Base-by-base conservation (phyloP, 2,797 vertebrate species). In the Caiman crocodilus region DNA sequence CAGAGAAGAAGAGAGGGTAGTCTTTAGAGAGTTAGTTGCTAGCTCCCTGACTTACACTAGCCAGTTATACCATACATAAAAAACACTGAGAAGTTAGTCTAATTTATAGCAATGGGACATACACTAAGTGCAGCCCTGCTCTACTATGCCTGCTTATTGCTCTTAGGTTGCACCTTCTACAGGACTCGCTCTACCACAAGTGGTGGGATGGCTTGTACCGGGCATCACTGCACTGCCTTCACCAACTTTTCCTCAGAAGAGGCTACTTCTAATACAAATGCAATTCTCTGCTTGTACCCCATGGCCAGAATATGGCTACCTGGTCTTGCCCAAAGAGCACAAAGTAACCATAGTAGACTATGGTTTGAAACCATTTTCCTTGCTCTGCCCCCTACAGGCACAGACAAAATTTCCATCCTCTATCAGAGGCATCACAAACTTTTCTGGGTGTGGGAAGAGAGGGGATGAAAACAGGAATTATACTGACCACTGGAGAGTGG, bases 181-280 rank as follows among this genome's bases (percentile, higher is more conserved):
- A 60, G 10, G 8, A 21, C 3, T 56, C 14, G 15, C 23, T 73
- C 28, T 18, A 55, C 35, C 69, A 73, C 14, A 50, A 12, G 23
- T 10, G 23, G 69, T 4, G 21, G 14, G 14, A 25, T 4, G n/a
- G 65, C 16, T 58, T 55, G 14, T 64, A 26, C 13, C 42, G 12
- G 21, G 14, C 18, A 35, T 21, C 69, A 26, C 7, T 73, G 35
- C 35, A 73, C 6, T 26, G 69, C 14, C 21, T 42, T 42, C 14
- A 67, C 0, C 18, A 11, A 2, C 2, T 5, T 81, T 10, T 9
- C 11, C n/a, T 74, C 0, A 0, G 26, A 6, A 12, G 18, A 65
- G 55, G 90, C 9, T 1, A 35, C 15, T 90, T 17, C 56, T 73
- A 50, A 26, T 3, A 73, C 13, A 73, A 73, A 4, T 25, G 21